Conservation (phyloP, 2,113 vertebrate genomes). For the Eonycteris spelaea region DNA sequence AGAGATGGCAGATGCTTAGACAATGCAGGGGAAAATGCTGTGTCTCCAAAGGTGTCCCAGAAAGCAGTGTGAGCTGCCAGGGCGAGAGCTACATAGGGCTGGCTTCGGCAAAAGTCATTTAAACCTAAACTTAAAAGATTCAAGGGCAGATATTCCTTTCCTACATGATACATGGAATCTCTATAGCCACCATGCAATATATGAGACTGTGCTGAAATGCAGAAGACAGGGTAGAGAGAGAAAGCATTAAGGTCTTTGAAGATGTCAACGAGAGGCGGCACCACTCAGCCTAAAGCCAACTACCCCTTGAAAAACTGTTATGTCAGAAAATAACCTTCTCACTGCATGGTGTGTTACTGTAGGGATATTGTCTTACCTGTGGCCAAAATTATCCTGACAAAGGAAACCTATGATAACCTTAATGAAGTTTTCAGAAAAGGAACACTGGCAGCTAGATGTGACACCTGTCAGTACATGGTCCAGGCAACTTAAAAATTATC, state of each 20-base stretch:
- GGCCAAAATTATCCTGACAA: neutral
- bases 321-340: neutral
- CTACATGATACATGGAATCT: neutral
- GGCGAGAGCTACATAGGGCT: neutral
- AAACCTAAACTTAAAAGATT: neutral
- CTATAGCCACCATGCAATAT: rapidly evolving
- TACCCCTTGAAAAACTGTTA: rapidly evolving
- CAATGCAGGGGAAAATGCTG: neutral
- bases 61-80: neutral
- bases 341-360: rapidly evolving
- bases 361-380: neutral
- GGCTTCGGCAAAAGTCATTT: neutral
- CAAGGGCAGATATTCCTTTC: neutral
- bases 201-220: neutral
- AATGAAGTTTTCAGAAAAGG: neutral
- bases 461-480: neutral
- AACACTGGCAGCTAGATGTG: rapidly evolving
- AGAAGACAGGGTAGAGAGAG: neutral
- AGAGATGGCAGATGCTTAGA: neutral
- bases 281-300: neutral
- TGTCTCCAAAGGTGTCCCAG: neutral
- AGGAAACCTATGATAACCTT: neutral
- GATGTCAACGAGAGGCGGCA: rapidly evolving
- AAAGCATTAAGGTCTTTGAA: neutral
- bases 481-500: neutral